phyloP scores from a whole-genome alignment of 1,140 invertebrate genomes.

The Formica exsecta region DNA sequence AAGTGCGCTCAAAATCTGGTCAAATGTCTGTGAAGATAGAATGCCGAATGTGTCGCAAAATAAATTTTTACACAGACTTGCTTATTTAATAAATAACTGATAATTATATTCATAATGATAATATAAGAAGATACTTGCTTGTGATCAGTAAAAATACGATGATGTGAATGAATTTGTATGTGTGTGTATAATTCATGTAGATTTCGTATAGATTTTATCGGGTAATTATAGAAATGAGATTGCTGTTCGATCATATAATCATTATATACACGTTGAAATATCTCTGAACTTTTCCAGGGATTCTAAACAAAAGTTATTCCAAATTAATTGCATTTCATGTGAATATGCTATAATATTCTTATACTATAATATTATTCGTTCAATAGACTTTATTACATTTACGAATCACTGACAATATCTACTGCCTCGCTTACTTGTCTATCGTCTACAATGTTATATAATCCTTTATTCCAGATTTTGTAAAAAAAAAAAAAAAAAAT shows the following conservation, averaged over 20 bases:
- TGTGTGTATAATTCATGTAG: constrained; percentile 67
- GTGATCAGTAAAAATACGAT: constrained; percentile 74
- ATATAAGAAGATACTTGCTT: constrained; percentile 77
- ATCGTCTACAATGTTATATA: not conserved
- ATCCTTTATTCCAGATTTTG: constrained; percentile 22
- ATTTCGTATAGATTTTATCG: constrained; percentile 54
- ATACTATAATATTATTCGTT: not conserved
- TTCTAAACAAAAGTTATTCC: constrained; percentile 33
- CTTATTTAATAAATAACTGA: constrained; percentile 80
- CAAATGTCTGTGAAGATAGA: constrained; percentile 69
- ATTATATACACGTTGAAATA: constrained; percentile 7
- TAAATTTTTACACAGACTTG: constrained; percentile 81
- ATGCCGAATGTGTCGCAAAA: constrained; percentile 69
- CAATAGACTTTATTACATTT: constrained; percentile 19
- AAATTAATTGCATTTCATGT: constrained; percentile 40
- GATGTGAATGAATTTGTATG: constrained; percentile 65
- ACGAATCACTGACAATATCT: constrained; percentile 28
- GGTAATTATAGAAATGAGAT: constrained; percentile 51
- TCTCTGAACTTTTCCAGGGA: constrained; percentile 3
- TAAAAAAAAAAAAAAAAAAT: constrained; percentile 1
- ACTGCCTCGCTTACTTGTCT: constrained; percentile 29
- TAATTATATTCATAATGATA: constrained; percentile 76
- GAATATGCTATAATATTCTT: constrained; percentile 1
- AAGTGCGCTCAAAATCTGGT: constrained; percentile 71
- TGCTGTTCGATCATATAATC: constrained; percentile 67